phyloP scores from a whole-genome alignment of 2,113 vertebrate species.

The Phalacrocorax pelagicus region DNA sequence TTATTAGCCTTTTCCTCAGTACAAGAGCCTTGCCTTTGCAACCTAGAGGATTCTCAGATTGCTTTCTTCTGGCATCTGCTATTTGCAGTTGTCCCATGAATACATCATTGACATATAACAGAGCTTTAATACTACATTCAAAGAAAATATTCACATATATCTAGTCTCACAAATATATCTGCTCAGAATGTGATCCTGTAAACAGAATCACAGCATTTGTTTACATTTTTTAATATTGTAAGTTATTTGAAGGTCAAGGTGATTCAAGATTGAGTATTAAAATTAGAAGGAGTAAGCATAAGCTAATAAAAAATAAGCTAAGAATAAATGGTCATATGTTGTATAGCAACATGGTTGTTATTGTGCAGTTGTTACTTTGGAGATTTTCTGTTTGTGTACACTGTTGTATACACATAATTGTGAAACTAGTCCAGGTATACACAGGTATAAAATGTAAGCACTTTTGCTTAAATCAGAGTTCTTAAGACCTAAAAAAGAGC shows the following conservation, averaged over 20 bases:
- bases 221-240: neutral
- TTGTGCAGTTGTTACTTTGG: neutral
- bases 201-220: neutral
- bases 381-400: neutral
- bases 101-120: neutral
- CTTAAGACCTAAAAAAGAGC: neutral
- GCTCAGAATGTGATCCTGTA: neutral
- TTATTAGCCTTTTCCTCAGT: neutral
- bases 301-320: neutral
- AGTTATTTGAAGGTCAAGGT: neutral
- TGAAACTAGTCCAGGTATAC: neutral
- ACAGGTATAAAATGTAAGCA: neutral
- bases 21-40: neutral
- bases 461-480: neutral
- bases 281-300: neutral
- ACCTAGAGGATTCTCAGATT: neutral
- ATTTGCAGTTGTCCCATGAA: neutral
- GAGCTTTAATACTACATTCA: neutral
- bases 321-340: neutral
- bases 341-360: neutral
- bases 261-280: neutral
- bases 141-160: neutral
- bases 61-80: neutral
- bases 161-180: neutral
- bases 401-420: neutral